Evolutionary conservation across 2,797 vertebrate genomes (phyloP).

Genomic region (Typhlichthys eigenmanni): DNA sequence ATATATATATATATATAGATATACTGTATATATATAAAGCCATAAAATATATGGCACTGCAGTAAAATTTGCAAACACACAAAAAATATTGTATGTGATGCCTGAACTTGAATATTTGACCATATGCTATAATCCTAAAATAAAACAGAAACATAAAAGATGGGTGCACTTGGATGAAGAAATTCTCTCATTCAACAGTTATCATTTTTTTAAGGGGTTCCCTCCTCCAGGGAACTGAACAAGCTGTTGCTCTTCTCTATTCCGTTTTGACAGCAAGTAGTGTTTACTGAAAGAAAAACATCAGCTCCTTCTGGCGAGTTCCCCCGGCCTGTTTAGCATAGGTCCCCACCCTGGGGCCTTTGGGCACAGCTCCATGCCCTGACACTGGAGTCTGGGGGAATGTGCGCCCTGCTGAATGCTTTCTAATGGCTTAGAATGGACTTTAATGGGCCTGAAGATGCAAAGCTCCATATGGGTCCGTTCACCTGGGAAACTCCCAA

Average conservation of each 20-base stretch:
- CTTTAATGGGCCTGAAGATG: slow-evolving; percentile 70
- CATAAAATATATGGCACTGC: too few species aligned
- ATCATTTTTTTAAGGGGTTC: slow-evolving; percentile 1
- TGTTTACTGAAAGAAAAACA: slow-evolving; percentile 59
- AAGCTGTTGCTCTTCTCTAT: slow-evolving; percentile 61
- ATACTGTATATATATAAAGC: too few species aligned
- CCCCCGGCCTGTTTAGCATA: slow-evolving; percentile 70
- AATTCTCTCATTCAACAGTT: slow-evolving; percentile 5
- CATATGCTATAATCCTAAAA: not conserved
- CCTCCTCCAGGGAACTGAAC: slow-evolving; percentile 64
- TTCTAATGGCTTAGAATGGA: slow-evolving; percentile 64
- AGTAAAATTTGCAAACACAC: too few species aligned
- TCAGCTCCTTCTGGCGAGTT: slow-evolving; percentile 74
- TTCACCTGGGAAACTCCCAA: slow-evolving; percentile 81
- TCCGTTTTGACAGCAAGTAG: slow-evolving; percentile 60
- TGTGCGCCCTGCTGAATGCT: slow-evolving; percentile 68
- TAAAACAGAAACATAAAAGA: not conserved
- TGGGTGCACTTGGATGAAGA: not conserved
- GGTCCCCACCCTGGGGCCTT: slow-evolving; percentile 72
- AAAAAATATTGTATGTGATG: too few species aligned
- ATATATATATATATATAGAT: too few species aligned
- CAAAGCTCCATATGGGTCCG: slow-evolving; percentile 58
- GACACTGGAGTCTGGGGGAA: slow-evolving; percentile 67
- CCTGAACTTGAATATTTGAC: not conserved
- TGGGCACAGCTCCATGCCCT: slow-evolving; percentile 72